These are phyloP conservation scores for Boulengeromyrus knoepffleri DNA, from an alignment of 2,113 vertebrate genomes.

Conservation along the genomic window DNA sequence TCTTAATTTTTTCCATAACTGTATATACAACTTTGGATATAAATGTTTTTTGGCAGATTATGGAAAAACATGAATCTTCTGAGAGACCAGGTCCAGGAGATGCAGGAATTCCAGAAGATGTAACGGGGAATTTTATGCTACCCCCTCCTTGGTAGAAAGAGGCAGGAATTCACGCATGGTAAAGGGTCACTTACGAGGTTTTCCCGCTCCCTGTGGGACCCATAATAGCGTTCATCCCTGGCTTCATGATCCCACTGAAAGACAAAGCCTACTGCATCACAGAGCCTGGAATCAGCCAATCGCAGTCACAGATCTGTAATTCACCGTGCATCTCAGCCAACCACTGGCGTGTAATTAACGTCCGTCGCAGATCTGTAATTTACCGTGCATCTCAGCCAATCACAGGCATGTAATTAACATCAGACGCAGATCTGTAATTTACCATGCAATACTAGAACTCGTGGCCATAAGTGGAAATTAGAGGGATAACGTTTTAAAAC, in stretches of 20 bases:
- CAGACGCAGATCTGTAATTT: background rate
- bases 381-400: background rate
- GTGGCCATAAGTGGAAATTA: too few relatives aligned
- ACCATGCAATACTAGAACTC: too few relatives aligned
- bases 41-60: background rate
- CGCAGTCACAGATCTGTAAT: background rate
- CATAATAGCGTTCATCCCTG: constrained; percentile 71
- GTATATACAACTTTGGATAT: too few relatives aligned
- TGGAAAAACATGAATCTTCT: background rate
- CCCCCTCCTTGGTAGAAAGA: background rate
- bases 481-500: too few relatives aligned
- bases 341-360: background rate
- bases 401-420: background rate
- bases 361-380: background rate
- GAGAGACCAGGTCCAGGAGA: background rate
- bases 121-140: background rate
- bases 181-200: constrained; percentile 61
- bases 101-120: background rate
- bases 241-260: constrained; percentile 66
- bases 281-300: background rate
- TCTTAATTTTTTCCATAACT: too few relatives aligned
- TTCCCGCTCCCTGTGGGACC: constrained; percentile 71
- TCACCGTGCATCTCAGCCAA: background rate
- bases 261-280: background rate
- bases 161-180: background rate